Conservation (phyloP, 2,888 invertebrate species). For the Epistrophe grossulariae region DNA sequence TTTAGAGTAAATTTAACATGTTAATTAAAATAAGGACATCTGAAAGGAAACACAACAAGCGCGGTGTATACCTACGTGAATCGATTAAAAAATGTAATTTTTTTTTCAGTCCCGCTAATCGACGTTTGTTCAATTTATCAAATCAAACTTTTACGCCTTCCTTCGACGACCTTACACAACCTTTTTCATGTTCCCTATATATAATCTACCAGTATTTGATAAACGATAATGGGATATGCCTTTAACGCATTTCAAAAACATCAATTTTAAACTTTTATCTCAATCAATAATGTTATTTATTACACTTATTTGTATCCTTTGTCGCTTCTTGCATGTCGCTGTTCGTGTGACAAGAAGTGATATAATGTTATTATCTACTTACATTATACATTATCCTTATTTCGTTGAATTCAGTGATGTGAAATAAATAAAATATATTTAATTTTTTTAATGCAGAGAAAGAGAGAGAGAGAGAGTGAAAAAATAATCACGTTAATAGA, state of each 20-base stretch:
- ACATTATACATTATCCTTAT: conserved; percentile 4
- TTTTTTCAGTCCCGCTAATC: not conserved
- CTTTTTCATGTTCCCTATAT: conserved; percentile 11
- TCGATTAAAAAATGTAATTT: not conserved
- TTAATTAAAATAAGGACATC: conserved; percentile 26
- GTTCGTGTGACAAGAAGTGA: not conserved
- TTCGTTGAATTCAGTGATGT: not conserved
- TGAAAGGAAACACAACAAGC: conserved; percentile 4
- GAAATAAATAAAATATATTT: conserved; percentile 25
- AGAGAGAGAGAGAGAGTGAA: no score
- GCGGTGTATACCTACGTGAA: not conserved
- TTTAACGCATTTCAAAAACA: conserved; percentile 16
- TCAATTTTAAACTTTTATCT: conserved; percentile 37
- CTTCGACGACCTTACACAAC: conserved; percentile 5
- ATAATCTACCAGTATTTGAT: not conserved
- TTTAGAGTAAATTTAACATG: conserved; percentile 1
- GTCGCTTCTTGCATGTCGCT: not conserved
- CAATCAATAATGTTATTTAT: conserved; percentile 32
- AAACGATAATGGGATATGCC: conserved; percentile 13
- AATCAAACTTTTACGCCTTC: not conserved
- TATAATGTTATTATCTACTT: not conserved
- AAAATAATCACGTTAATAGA: conserved; percentile 17
- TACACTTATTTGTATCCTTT: conserved; percentile 3
- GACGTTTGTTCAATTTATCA: conserved; percentile 27
- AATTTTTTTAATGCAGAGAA: not conserved